phyloP scores from a whole-genome alignment of 2,113 vertebrate species.

The Solea senegalensis region DNA sequence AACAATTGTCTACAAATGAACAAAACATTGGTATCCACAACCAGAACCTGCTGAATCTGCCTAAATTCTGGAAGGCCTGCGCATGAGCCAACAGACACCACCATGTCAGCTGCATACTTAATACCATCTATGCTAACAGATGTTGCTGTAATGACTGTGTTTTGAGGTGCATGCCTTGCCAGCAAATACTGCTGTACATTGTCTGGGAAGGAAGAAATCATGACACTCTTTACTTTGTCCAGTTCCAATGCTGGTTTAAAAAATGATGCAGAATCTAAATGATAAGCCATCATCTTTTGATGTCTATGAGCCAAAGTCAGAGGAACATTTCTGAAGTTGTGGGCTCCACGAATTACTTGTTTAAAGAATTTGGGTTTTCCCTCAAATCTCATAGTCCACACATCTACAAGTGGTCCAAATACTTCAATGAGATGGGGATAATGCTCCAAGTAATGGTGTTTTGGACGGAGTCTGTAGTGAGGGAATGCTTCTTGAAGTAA shows the following conservation, averaged over 20 bases:
- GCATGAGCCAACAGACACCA: too few species aligned
- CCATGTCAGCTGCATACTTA: too few species aligned
- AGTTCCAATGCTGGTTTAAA: conserved; percentile 9
- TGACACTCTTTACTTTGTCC: neutral
- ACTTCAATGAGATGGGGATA: too few species aligned
- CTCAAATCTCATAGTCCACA: too few species aligned
- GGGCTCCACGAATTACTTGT: too few species aligned
- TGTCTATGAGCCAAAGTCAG: conserved; percentile 1
- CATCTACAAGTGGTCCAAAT: neutral
- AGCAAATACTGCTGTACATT: conserved; percentile 1
- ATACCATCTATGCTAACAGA: conserved; percentile 1
- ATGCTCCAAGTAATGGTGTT: too few species aligned
- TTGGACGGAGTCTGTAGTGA: neutral
- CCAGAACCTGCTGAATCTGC: neutral
- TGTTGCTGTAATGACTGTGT: neutral
- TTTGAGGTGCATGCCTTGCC: neutral
- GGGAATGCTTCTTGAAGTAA: too few species aligned
- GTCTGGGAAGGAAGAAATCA: conserved; percentile 1
- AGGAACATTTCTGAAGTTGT: neutral
- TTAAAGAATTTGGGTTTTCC: too few species aligned
- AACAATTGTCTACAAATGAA: too few species aligned
- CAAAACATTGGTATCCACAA: neutral
- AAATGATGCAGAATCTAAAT: conserved; percentile 3
- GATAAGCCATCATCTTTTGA: conserved; percentile 5
- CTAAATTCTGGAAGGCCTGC: neutral